A percentile compares a stretch with the other conserved stretches of the same genome.
Conservation (phyloP, 1,140 invertebrate genomes). For the Drosophila kikkawai region DNA sequence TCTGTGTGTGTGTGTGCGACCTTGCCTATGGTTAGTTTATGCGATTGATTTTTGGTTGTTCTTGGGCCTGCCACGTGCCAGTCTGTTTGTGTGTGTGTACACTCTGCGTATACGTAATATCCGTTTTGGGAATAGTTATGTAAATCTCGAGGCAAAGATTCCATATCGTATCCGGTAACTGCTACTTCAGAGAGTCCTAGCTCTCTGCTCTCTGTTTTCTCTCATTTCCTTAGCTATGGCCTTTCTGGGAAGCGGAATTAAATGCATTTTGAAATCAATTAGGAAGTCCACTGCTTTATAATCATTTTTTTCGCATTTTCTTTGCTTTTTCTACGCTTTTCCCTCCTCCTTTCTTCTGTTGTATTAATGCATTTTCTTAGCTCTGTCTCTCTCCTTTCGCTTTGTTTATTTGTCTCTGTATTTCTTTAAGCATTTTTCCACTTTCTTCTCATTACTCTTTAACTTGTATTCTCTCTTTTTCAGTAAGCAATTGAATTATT, state of each 20-base stretch:
- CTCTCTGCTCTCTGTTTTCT: not conserved
- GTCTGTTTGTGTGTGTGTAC: conserved; percentile 4
- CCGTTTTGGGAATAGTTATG: conserved; percentile 38
- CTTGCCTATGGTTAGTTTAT: conserved; percentile 50
- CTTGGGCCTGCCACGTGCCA: conserved; percentile 50
- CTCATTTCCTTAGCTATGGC: not conserved
- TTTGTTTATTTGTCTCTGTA: conserved; percentile 3
- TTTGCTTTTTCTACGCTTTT: not conserved
- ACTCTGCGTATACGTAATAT: conserved; percentile 44
- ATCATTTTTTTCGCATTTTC: not conserved
- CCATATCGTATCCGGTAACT: not conserved
- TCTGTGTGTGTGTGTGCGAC: conserved; percentile 21
- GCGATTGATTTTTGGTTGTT: conserved; percentile 63
- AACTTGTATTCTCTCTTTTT: not conserved
- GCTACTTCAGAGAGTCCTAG: not conserved
- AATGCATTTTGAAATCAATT: conserved; percentile 44
- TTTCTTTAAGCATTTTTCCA: not conserved
- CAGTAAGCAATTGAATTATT: conserved; percentile 11
- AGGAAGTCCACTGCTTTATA: conserved; percentile 6
- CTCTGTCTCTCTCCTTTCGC: too few relatives aligned
- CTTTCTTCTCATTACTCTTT: not conserved
- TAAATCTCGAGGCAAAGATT: conserved; percentile 36
- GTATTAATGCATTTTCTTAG: conserved; percentile 1
- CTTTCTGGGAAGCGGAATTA: not conserved
- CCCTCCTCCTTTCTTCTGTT: too few relatives aligned